Evolutionary conservation across 2,113 vertebrate genomes (phyloP).

Genomic region (Mastomys coucha): DNA sequence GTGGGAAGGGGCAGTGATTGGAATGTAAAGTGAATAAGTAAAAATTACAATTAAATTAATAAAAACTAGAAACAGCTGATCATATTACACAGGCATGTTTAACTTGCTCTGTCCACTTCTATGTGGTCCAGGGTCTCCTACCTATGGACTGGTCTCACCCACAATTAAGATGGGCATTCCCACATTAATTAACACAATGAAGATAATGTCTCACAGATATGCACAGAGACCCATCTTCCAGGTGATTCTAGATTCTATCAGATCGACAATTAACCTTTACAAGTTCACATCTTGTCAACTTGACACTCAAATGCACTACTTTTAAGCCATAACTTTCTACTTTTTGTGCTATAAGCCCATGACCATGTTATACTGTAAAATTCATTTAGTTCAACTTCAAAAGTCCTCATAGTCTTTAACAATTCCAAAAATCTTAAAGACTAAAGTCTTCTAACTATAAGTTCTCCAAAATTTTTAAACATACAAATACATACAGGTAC

Average conservation of each 20-base stretch:
- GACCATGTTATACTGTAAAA: not conserved
- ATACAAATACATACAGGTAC: not conserved
- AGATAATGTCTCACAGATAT: not conserved
- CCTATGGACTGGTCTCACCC: not conserved
- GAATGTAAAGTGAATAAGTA: no score
- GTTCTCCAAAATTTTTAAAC: not conserved
- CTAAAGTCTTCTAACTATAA: not conserved
- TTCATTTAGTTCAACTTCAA: not conserved
- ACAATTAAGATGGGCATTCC: not conserved
- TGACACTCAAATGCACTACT: not conserved
- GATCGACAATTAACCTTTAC: not conserved
- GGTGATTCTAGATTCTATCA: not conserved
- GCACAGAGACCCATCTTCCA: not conserved
- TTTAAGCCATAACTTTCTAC: not conserved
- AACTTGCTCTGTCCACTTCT: not conserved
- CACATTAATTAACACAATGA: not conserved
- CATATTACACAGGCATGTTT: not conserved
- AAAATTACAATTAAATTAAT: no score
- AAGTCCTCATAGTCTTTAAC: not conserved
- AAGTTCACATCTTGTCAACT: not conserved
- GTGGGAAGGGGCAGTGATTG: no score
- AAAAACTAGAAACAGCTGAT: not conserved
- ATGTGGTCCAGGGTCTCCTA: not conserved
- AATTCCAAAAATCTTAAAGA: not conserved
- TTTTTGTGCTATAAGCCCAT: not conserved